Conservation (phyloP, 2,888 invertebrate genomes). For the Scelioninae gen. 1 region DNA sequence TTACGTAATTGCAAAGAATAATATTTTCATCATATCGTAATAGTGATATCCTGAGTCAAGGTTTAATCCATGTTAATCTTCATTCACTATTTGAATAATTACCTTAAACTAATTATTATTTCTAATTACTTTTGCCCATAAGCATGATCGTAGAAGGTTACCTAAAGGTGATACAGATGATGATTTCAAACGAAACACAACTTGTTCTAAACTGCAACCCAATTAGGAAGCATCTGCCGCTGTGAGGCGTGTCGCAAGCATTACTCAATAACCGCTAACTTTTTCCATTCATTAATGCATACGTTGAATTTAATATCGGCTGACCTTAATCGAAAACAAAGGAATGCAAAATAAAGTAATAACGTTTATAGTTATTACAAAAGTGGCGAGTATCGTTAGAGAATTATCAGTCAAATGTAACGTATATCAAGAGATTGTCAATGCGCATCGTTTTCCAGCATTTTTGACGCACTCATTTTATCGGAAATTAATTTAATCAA, state of each 20-base stretch:
- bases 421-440: conserved; percentile 28
- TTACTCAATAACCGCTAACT: conserved; percentile 39
- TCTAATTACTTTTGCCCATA: not conserved
- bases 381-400: conserved; percentile 23
- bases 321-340: conserved; percentile 63
- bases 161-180: not conserved
- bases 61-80: too few species aligned
- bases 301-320: conserved; percentile 31
- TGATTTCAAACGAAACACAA: not conserved
- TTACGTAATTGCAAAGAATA: too few species aligned
- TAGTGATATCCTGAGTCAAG: too few species aligned
- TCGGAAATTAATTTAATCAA: conserved; percentile 63
- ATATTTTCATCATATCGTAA: too few species aligned
- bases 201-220: conserved; percentile 25
- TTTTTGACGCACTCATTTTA: conserved; percentile 39
- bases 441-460: conserved; percentile 6
- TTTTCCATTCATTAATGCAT: conserved; percentile 40
- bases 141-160: not conserved
- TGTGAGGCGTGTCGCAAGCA: conserved; percentile 26
- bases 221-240: conserved; percentile 47
- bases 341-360: conserved; percentile 51
- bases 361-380: conserved; percentile 35
- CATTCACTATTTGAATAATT: not conserved
- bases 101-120: not conserved
- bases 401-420: conserved; percentile 19